phyloP scores from a whole-genome alignment of 2,113 vertebrate species.

The Patagioenas fasciata region DNA sequence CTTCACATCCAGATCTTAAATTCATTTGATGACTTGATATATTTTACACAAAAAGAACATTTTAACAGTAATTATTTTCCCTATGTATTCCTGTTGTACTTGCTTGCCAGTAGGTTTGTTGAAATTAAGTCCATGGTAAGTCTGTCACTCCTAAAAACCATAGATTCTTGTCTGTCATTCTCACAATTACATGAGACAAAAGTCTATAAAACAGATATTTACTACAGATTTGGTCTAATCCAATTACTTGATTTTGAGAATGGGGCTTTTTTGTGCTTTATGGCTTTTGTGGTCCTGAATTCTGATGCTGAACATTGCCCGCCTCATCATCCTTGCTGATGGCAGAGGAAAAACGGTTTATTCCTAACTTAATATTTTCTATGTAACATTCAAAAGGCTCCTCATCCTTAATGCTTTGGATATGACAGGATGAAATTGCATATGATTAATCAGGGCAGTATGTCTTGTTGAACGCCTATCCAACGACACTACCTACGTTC shows the following conservation, averaged over 20 bases:
- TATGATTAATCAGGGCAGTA: background rate
- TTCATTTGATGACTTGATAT: background rate
- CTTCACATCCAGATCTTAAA: background rate
- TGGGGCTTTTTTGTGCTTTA: background rate
- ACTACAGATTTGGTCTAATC: background rate
- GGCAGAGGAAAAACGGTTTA: background rate
- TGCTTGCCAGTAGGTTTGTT: background rate
- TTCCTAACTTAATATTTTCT: background rate
- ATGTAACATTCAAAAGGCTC: background rate
- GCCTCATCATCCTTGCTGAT: background rate
- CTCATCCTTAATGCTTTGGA: background rate
- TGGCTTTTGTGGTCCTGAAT: background rate
- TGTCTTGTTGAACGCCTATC: background rate
- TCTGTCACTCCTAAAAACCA: background rate
- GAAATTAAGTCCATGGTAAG: background rate
- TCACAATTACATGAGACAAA: background rate
- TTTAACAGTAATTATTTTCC: background rate
- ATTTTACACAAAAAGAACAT: background rate
- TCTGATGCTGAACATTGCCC: background rate
- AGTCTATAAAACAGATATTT: background rate
- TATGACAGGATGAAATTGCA: background rate
- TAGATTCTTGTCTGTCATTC: background rate
- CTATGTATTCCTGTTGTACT: background rate
- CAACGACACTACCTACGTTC: background rate
- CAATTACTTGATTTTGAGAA: background rate